A percentile compares a stretch with the other conserved stretches of the same genome.
Evolutionary conservation across 2,888 invertebrate species (phyloP).

Genomic region (Furcula furcula): DNA sequence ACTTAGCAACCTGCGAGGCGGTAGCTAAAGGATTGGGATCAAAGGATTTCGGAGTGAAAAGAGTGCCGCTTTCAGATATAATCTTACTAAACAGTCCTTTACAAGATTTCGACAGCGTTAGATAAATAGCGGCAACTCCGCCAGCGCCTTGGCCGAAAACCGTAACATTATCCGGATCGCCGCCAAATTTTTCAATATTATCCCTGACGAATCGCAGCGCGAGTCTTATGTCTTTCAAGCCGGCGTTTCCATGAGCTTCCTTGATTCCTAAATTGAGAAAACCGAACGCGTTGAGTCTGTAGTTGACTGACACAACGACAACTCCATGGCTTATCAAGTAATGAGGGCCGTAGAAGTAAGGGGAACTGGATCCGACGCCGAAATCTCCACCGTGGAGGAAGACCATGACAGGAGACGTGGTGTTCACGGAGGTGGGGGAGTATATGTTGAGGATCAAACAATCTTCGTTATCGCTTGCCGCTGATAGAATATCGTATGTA

Average conservation of each 20-base stretch:
- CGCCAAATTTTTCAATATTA: conserved; percentile 62
- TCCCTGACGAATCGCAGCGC: conserved; percentile 69
- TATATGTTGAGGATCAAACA: conserved; percentile 72
- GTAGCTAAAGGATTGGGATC: conserved; percentile 54
- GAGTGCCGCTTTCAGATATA: conserved; percentile 65
- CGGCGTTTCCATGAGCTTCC: conserved; percentile 74
- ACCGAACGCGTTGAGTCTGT: conserved; percentile 71
- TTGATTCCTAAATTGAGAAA: conserved; percentile 64
- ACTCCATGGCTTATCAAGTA: conserved; percentile 66
- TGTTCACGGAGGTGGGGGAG: conserved; percentile 48
- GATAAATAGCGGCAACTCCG: conserved; percentile 62
- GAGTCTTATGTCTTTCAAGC: conserved; percentile 69
- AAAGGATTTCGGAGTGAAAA: conserved; percentile 62
- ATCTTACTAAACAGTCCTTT: conserved; percentile 65
- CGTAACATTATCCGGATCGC: conserved; percentile 68
- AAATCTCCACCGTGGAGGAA: conserved; percentile 78
- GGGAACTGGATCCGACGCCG: conserved; percentile 65
- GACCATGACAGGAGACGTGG: conserved; percentile 65
- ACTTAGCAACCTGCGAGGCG: conserved; percentile 65
- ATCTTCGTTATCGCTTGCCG: conserved; percentile 69
- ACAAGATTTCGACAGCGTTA: conserved; percentile 63
- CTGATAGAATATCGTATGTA: conserved; percentile 58
- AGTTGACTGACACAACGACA: conserved; percentile 74
- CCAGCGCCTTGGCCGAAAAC: conserved; percentile 74
- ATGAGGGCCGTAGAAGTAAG: conserved; percentile 68